A percentile compares a stretch with the other conserved stretches of the same genome.
These are phyloP conservation scores for Rallus limicola DNA, from an alignment of 2,113 vertebrate genomes.

Conservation along the genomic window DNA sequence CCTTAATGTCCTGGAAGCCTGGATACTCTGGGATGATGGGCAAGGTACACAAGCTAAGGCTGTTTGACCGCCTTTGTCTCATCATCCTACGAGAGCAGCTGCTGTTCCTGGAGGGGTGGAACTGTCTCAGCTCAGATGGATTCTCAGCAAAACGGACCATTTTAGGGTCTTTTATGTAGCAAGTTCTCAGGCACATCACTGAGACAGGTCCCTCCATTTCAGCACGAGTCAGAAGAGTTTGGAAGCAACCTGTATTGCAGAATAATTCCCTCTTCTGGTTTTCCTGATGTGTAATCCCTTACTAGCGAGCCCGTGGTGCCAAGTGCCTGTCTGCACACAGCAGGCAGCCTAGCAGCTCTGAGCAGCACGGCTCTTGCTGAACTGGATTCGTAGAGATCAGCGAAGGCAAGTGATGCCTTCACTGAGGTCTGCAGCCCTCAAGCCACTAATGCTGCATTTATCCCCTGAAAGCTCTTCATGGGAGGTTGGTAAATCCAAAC, in stretches of 20 bases:
- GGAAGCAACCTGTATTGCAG: background rate
- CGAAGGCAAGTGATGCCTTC: background rate
- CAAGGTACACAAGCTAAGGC: background rate
- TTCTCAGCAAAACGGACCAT: background rate
- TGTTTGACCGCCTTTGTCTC: background rate
- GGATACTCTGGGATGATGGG: constrained; percentile 72
- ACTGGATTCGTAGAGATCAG: background rate
- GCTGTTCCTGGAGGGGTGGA: background rate
- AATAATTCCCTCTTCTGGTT: background rate
- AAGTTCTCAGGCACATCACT: background rate
- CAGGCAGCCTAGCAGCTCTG: background rate
- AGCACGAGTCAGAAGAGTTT: background rate
- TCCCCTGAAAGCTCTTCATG: background rate
- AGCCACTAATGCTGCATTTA: constrained; percentile 20
- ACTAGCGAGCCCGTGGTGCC: rapidly evolving
- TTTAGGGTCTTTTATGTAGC: background rate
- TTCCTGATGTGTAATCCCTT: background rate
- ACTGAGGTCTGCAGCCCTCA: background rate
- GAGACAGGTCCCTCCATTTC: background rate
- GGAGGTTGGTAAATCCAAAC: background rate
- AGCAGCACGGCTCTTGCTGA: background rate
- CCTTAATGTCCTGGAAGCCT: constrained; percentile 72
- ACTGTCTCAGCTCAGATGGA: rapidly evolving
- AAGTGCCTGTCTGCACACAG: background rate
- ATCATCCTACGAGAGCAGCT: background rate